Evolutionary conservation across 2,113 vertebrate genomes (phyloP), one percentile per base, ranked within the genome.

Genomic region (Peromyscus polionotus): DNA sequence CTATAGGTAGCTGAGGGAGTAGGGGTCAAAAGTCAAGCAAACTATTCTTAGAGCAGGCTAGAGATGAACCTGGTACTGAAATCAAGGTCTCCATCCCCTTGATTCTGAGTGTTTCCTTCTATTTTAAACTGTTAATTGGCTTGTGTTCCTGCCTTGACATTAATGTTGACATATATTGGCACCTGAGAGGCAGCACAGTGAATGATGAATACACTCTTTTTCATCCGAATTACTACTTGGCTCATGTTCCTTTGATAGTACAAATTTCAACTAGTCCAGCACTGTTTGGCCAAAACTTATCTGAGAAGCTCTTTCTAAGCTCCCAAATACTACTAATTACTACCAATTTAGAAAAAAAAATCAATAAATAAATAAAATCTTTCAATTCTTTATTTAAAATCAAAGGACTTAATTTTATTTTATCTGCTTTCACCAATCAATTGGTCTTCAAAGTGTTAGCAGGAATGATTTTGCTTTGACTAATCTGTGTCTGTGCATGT

Each of bases 381-480:
- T 72, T 80, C 65, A 81, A 67, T 54, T 77, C 77, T 84, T 93
- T 77, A 10, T 94, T 94, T 94, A 42, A 61, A 88, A 79, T 5
- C 7, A 39, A 94, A 90, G 88, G 51, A 68, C 84, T 80, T 83
- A 5, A 93, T 80, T 70, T 70, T 17, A 94, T 96, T 72, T 77
- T 70, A 61, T 90, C 70, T 67, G 5, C 14, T 91, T 90, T 96
- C 73, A 97, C 72, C 72, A 73, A 68, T 36, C 1, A 10, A 96
- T 36, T 39, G 36, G 93, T 96, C 91, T 95, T 97, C 95, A 90
- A 97, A 97, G 54, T 93, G 70, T 96, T 96, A 97, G 91, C 94
- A 94, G 86, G 79, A 96, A 97, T 92, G 83, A 88, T 80, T 95
- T 95, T 97, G 39, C 70, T 76, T 94, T 92, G 57, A 48, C 57